A percentile compares a stretch with the other conserved stretches of the same genome.
Evolutionary conservation across 2,113 vertebrate species (phyloP).

Genomic region (Crotalus helleri): DNA sequence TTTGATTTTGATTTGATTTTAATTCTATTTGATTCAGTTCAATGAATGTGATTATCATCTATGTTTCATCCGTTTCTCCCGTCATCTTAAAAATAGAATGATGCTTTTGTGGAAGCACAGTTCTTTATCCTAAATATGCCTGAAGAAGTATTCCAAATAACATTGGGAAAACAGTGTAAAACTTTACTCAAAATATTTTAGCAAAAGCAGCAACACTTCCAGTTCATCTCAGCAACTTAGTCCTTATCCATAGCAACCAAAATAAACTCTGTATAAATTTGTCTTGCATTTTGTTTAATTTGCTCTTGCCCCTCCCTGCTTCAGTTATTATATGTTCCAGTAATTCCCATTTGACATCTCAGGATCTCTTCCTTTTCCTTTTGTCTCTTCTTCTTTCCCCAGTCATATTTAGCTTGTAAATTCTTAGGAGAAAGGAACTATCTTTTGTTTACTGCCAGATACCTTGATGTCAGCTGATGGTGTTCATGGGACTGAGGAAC

Average conservation of each 20-base stretch:
- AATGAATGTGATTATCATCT: not conserved
- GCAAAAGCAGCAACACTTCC: not conserved
- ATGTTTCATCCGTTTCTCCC: not conserved
- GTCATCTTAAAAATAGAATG: not conserved
- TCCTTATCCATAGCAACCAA: not conserved
- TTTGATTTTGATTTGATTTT: not conserved
- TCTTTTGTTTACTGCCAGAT: not conserved
- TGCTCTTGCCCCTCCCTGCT: not conserved
- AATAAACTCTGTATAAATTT: not conserved
- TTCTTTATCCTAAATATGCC: not conserved
- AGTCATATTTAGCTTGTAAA: not conserved
- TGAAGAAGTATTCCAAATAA: not conserved
- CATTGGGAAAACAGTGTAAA: not conserved
- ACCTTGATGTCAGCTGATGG: not conserved
- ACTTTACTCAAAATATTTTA: not conserved
- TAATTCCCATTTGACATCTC: not conserved
- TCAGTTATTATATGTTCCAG: not conserved
- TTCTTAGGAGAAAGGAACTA: not conserved
- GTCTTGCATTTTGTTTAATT: not conserved
- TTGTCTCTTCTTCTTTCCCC: not conserved
- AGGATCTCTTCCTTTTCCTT: not conserved
- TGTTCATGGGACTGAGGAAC: not conserved
- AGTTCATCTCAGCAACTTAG: not conserved
- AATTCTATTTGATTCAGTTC: not conserved
- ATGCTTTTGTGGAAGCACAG: not conserved